Evolutionary conservation across 1,140 invertebrate species (phyloP).

Genomic region (Calephelis virginiensis): DNA sequence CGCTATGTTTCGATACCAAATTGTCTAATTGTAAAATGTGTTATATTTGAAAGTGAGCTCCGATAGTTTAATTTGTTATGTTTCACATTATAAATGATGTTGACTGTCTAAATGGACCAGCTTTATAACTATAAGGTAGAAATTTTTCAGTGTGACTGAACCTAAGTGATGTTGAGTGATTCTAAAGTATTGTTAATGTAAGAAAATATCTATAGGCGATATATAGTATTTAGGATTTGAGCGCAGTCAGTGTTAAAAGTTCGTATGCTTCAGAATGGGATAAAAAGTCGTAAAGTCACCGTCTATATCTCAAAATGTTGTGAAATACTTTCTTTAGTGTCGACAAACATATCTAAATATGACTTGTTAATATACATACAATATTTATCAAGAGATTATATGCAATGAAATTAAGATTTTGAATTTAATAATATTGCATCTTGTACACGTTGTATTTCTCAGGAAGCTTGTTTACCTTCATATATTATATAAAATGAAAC

Average conservation of each 20-base stretch:
- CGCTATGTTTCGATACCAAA: constrained; percentile 18
- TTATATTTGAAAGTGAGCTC: constrained; percentile 12
- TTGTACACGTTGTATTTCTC: too few relatives aligned
- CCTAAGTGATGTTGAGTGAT: constrained; percentile 28
- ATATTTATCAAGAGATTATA: too few relatives aligned
- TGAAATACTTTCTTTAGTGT: too few relatives aligned
- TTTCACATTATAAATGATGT: constrained; percentile 57
- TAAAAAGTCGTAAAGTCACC: too few relatives aligned
- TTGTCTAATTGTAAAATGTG: constrained; percentile 12
- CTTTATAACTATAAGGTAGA: constrained; percentile 49
- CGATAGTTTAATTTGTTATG: constrained; percentile 39
- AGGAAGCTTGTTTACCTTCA: too few relatives aligned
- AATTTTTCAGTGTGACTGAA: constrained; percentile 59
- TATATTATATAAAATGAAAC: too few relatives aligned
- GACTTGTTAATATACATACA: too few relatives aligned
- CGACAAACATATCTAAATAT: too few relatives aligned
- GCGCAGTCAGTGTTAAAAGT: neutral
- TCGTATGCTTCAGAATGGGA: neutral
- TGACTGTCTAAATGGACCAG: constrained; percentile 64
- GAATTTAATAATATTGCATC: too few relatives aligned
- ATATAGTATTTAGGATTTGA: constrained; percentile 1
- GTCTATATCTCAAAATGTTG: too few relatives aligned
- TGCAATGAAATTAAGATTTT: too few relatives aligned
- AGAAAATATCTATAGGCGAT: constrained; percentile 15
- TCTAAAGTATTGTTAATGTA: constrained; percentile 25